Evolutionary conservation across 2,888 invertebrate species (phyloP), one percentile per base, ranked within the genome.

Genomic region (Cheilosia vulpina): DNA sequence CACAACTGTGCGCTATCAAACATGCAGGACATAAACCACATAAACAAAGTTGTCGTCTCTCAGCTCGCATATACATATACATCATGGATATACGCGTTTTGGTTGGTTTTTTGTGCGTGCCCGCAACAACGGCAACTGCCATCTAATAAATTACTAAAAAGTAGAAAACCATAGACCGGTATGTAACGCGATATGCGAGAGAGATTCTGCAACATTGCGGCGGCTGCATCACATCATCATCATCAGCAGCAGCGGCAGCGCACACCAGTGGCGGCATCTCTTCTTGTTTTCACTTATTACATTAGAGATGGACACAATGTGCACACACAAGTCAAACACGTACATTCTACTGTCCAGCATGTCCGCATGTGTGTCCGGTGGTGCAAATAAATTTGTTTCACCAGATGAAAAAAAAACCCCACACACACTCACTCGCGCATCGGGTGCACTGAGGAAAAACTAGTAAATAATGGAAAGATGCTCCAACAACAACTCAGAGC

Each of bases 321-420:
- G 78, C 55, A 66, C 63, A 63, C 73, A 65, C 58, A 71, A 60
- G 52, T 60, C 69, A 58, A 47, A 71, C 69, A 71, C 45, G 38
- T 38, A 65, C 47, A 57, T 57, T 65, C 75, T 47, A 60, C 41
- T 45, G 66, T 69, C 47, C 62, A 47, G 53, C 52, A 38, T 19
- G 53, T 60, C 50, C 41, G 58, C 27, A 4, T 13, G 13, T 38
- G 38, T 38, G 38, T 38, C 60, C 60, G 31, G 21, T 80, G 75
- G 84, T 84, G 84, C 75, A 84, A 75, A 84, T 84, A 84, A 84
- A 79, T 79, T 79, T 79, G 79, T 66, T 75, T 69, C 21, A 57
- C n/a, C 52, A 27, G 55, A 13, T 24, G 68, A 1, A 45, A 63
- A 38, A 52, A 4, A 43, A 21, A 55, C 21, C 19, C 9, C n/a